Conservation (phyloP, 1,140 invertebrate genomes). For the Planococcus citri region DNA sequence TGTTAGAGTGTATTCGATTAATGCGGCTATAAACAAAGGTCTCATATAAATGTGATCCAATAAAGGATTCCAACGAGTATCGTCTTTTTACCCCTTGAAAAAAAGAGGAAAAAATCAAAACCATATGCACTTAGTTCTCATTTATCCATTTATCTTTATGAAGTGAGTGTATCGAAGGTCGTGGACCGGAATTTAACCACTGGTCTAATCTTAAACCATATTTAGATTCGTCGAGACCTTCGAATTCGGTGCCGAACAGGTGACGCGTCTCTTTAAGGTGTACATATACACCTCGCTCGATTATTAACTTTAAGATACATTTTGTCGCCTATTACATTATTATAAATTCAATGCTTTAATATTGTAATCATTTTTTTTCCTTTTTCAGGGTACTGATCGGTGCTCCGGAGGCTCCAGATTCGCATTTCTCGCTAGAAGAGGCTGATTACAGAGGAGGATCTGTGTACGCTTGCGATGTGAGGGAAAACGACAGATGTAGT, state of each 20-base stretch:
- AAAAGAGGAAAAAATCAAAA: no score
- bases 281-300: no score
- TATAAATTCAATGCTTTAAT: no score
- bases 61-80: no score
- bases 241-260: background rate
- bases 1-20: background rate
- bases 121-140: no score
- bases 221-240: background rate
- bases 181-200: background rate
- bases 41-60: no score
- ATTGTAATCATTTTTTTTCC: background rate
- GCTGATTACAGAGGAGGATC: background rate
- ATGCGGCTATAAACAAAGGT: background rate
- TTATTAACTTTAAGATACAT: no score
- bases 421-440: background rate
- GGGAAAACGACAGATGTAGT: background rate
- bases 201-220: background rate
- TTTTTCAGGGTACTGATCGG: background rate
- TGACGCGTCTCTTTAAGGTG: no score
- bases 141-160: background rate
- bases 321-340: no score
- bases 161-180: background rate
- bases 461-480: background rate
- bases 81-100: no score
- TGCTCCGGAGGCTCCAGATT: background rate